Percentiles rank a stretch among this genome's conserved stretches.
Evolutionary conservation across 2,113 vertebrate species (phyloP).

Genomic region (Bufo gargarizans): DNA sequence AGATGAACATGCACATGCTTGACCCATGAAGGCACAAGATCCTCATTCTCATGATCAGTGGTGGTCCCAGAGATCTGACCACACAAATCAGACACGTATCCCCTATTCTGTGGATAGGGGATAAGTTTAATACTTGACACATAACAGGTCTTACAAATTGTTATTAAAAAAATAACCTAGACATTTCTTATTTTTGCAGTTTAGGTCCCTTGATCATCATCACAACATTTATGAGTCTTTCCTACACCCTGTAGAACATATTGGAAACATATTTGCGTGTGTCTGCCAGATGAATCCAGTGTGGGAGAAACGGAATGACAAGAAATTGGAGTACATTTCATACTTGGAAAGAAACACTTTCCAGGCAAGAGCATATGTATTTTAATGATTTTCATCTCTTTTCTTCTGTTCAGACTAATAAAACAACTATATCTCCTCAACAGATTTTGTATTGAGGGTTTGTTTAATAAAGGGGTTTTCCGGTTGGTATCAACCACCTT

Average conservation of each 20-base stretch:
- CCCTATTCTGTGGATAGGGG: no score
- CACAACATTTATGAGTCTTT: neutral
- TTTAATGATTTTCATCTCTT: neutral
- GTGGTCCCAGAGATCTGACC: no score
- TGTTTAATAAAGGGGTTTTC: neutral
- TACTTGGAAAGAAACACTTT: neutral
- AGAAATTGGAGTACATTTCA: neutral
- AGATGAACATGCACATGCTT: no score
- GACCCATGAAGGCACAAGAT: no score
- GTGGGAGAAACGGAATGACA: neutral
- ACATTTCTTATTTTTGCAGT: neutral
- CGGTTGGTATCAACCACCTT: neutral
- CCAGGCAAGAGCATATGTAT: neutral
- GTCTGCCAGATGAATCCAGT: neutral
- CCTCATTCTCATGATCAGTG: no score
- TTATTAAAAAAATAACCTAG: no score
- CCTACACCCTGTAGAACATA: neutral
- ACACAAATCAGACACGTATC: no score
- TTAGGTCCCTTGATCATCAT: neutral
- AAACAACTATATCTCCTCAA: neutral
- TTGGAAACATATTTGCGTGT: constrained; percentile 3
- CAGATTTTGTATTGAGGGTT: neutral
- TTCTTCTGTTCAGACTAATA: neutral
- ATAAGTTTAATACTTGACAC: no score
- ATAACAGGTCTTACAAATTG: no score